A percentile compares a stretch with the other conserved stretches of the same genome.
Conservation (phyloP, 64 coral and sea anemone species). For the Stichodactyla helianthus region DNA sequence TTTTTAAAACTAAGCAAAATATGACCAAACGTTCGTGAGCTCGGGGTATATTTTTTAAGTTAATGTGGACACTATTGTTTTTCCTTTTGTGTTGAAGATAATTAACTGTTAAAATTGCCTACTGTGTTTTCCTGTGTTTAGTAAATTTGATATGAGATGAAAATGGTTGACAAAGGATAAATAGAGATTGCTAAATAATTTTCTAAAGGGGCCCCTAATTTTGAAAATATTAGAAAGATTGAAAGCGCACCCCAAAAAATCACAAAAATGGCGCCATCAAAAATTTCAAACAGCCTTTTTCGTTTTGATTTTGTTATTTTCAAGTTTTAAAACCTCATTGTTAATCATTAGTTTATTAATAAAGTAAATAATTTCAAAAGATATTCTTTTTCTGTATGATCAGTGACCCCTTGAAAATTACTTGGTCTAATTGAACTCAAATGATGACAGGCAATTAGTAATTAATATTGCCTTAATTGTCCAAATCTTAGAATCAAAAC, state of each 20-base stretch:
- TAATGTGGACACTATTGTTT: neutral
- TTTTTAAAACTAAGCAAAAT: neutral
- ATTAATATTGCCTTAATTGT: conserved; percentile 1
- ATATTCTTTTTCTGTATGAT: neutral
- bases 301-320: neutral
- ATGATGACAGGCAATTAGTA: neutral
- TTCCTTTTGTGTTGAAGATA: neutral
- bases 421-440: neutral
- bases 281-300: neutral
- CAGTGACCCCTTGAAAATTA: neutral
- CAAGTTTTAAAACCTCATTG: neutral
- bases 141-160: neutral
- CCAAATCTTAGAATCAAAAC: neutral
- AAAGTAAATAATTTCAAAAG: neutral
- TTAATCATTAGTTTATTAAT: neutral
- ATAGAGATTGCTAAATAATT: neutral
- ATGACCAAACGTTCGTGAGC: neutral
- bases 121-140: neutral
- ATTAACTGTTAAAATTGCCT: neutral
- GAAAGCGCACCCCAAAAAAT: neutral
- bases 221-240: neutral
- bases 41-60: neutral
- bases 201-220: neutral
- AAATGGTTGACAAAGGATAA: neutral
- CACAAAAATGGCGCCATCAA: neutral